phyloP scores from a whole-genome alignment of 2,113 vertebrate genomes.

The Noturus placidus region DNA sequence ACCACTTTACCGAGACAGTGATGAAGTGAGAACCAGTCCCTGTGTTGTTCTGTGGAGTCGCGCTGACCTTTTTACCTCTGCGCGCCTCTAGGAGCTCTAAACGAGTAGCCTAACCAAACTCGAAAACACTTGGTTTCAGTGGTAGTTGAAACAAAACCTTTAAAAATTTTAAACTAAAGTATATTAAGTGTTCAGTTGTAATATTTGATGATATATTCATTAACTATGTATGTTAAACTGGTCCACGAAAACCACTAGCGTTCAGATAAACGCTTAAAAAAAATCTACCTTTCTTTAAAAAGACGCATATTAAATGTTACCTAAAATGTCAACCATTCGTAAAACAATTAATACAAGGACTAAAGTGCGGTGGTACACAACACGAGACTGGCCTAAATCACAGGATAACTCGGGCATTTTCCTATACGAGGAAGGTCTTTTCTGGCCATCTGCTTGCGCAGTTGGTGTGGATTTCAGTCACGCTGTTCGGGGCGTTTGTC shows the following conservation, averaged over 20 bases:
- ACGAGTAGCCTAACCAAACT: slow-evolving; percentile 75
- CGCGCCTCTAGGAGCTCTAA: slow-evolving; percentile 79
- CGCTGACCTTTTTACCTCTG: slow-evolving; percentile 82
- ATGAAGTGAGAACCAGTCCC: slow-evolving; percentile 40
- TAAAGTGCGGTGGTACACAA: neutral
- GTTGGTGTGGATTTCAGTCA: slow-evolving; percentile 49
- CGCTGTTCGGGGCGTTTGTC: slow-evolving; percentile 51
- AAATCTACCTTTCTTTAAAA: neutral
- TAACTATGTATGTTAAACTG: neutral
- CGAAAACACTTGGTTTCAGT: slow-evolving; percentile 8
- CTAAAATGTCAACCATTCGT: neutral
- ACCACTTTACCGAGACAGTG: slow-evolving; percentile 6
- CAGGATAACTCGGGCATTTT: neutral
- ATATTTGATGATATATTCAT: neutral
- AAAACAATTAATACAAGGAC: neutral
- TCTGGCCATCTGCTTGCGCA: slow-evolving; percentile 49
- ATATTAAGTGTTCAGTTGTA: neutral
- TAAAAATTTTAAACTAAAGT: neutral
- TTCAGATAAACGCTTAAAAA: neutral
- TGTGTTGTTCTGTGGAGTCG: slow-evolving; percentile 51
- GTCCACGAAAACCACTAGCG: neutral
- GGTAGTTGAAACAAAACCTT: neutral
- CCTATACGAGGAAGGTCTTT: neutral
- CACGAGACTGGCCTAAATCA: slow-evolving; percentile 9
- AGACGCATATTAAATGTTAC: neutral